A percentile compares a stretch with the other conserved stretches of the same genome.
Evolutionary conservation across 2,113 vertebrate genomes (phyloP).

Genomic region (Pogona vitticeps): DNA sequence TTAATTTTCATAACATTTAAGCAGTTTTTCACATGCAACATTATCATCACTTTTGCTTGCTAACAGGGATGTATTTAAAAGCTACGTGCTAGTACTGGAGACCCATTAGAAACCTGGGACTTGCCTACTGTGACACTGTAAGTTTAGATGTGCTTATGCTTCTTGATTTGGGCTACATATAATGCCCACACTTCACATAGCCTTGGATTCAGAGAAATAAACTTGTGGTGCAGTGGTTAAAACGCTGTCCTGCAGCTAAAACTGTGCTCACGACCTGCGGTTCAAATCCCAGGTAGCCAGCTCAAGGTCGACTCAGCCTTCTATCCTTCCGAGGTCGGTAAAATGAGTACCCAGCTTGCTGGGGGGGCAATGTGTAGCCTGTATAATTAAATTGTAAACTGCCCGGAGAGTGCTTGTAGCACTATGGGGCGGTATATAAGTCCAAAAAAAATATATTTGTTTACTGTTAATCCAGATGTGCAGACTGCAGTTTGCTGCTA

Average conservation of each 20-base stretch:
- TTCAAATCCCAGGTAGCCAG: too few species aligned
- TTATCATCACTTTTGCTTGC: background rate
- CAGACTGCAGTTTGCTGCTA: background rate
- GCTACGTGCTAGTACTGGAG: background rate
- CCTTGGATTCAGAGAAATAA: background rate
- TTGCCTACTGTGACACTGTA: background rate
- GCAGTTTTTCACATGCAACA: conserved; percentile 1
- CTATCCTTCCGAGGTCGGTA: too few species aligned
- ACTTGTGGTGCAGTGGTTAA: background rate
- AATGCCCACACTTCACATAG: background rate
- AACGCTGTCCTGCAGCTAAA: too few species aligned
- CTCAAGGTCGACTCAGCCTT: too few species aligned
- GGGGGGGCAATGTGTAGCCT: too few species aligned
- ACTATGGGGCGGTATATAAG: too few species aligned
- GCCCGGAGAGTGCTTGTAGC: too few species aligned
- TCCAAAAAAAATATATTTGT: too few species aligned
- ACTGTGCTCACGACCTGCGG: too few species aligned
- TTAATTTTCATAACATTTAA: background rate
- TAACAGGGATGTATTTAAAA: background rate
- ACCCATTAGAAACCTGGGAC: background rate
- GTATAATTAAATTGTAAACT: too few species aligned
- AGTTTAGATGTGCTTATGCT: background rate
- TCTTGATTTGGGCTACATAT: background rate
- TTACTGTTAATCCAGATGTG: background rate
- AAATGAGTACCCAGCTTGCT: too few species aligned